phyloP scores from a whole-genome alignment of 1,140 invertebrate species.

The Sarcophaga peregrina region DNA sequence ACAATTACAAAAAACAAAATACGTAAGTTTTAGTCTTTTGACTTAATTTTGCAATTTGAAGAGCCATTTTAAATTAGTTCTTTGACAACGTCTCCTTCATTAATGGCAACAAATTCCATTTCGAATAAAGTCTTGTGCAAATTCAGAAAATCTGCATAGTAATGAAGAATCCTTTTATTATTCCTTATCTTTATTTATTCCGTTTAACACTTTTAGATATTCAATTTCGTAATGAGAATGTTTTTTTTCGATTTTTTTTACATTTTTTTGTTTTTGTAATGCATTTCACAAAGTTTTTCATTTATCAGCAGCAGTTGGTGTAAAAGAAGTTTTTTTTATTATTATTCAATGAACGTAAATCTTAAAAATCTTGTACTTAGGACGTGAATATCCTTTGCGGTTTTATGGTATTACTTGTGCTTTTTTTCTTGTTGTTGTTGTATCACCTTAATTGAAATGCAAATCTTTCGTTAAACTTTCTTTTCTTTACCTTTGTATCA shows the following conservation, averaged over 20 bases:
- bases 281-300: slow-evolving; percentile 1
- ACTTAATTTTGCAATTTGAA: no score
- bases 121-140: not conserved
- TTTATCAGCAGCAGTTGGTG: not conserved
- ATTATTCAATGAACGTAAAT: slow-evolving; percentile 24
- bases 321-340: not conserved
- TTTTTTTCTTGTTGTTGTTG: not conserved
- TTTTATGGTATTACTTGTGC: not conserved
- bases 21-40: no score
- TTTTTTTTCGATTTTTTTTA: not conserved
- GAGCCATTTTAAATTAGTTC: not conserved
- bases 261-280: not conserved
- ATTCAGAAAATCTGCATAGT: not conserved
- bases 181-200: not conserved
- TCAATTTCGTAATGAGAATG: slow-evolving; percentile 1
- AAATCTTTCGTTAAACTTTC: slow-evolving; percentile 7
- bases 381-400: slow-evolving; percentile 18
- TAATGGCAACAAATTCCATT: not conserved
- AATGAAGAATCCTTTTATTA: slow-evolving; percentile 6
- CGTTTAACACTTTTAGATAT: slow-evolving; percentile 9
- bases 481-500: not conserved
- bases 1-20: no score
- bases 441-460: slow-evolving; percentile 24
- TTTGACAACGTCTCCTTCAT: not conserved
- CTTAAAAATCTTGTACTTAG: slow-evolving; percentile 11